Conservation (phyloP, 2,113 vertebrate genomes). For the Sinocyclocheilus rhinocerous region DNA sequence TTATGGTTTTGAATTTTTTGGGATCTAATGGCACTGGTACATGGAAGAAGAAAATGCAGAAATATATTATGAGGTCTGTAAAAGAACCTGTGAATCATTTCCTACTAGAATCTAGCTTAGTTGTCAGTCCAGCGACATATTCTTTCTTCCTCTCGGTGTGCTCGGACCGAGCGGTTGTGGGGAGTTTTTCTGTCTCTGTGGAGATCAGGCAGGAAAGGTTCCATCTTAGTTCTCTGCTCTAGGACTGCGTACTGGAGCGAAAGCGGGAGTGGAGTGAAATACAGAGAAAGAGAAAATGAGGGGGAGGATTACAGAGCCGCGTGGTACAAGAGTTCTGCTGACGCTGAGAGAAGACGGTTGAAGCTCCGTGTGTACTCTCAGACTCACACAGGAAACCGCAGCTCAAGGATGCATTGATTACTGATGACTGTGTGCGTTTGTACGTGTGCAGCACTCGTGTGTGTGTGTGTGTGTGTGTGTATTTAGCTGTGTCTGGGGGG, state of each 20-base stretch:
- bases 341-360: conserved; percentile 2
- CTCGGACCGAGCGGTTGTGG: not conserved
- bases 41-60: not conserved
- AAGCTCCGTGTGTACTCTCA: not conserved
- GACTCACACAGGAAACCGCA: not conserved
- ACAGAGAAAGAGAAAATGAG: conserved; percentile 7
- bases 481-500: conserved; percentile 1
- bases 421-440: not conserved
- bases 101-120: not conserved
- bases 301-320: conserved; percentile 27
- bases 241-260: not conserved
- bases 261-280: not conserved
- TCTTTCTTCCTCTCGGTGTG: not conserved
- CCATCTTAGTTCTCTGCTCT: not conserved
- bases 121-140: not conserved
- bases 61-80: not conserved
- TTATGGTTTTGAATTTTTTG: not conserved
- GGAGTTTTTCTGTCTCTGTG: not conserved
- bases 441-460: not conserved
- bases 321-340: conserved; percentile 14
- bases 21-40: not conserved
- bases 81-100: not conserved
- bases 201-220: not conserved
- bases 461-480: conserved; percentile 31
- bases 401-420: conserved; percentile 2